Base-by-base conservation (phyloP, 2,888 invertebrate genomes). In the Crocallis elinguaria region DNA sequence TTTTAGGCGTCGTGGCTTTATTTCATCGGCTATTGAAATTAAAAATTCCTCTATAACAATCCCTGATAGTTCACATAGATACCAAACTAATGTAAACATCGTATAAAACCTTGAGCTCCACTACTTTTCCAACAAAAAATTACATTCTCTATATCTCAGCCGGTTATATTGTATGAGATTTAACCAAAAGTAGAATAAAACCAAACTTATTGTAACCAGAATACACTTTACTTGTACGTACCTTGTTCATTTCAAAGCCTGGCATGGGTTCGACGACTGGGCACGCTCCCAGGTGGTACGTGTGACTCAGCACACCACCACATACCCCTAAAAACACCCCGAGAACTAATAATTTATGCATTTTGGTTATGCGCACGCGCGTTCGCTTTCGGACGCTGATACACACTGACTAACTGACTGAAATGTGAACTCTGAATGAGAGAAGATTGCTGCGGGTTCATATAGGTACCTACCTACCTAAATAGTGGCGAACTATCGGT, bases 221-320 rank as follows among this genome's bases (percentile, higher is more conserved):
- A n/a, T n/a, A n/a, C n/a, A n/a, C n/a, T n/a, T n/a, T n/a, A n/a
- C n/a, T n/a, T n/a, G n/a, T n/a, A n/a, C n/a, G n/a, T n/a, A 96
- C 96, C 93, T 90, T 93, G 60, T 92, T 94, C 94, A 96, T 96
- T 53, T 95, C 93, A 75, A 97, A 96, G 46, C 93, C 93, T 0
- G 92, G 83, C 92, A 95, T 93, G 0, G 96, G 95, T 64, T 96
- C 95, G 1, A 96, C 95, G 6, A 92, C 75, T 0, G 96, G 96
- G 71, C 96, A 96, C 9, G 88, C 87, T 11, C 96, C 96, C 62
- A 96, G 84, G 69, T 95, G 95, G 77, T 96, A 96, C 0, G 94
- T 93, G 73, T 96, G 96, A 3, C 92, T 88, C 4, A 77, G 52
- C 0, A 70, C 88, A 39, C 82, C 77, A 11, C 82, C 85, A 52